These are phyloP conservation scores for Pachycephus smyrnensis DNA, from an alignment of 2,888 invertebrate species.

Conservation along the genomic window DNA sequence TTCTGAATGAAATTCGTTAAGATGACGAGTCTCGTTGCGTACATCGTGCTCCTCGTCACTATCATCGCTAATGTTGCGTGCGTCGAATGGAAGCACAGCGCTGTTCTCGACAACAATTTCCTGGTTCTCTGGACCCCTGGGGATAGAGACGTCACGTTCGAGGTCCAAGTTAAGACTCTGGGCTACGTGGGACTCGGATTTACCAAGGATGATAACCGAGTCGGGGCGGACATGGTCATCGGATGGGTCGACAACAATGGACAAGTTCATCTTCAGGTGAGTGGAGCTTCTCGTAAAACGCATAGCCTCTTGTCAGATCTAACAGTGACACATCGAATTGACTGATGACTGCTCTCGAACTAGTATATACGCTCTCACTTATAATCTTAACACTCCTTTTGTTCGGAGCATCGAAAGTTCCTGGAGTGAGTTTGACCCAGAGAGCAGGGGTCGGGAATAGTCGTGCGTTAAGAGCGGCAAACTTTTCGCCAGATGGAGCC, in stretches of 20 bases:
- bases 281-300: constrained; percentile 50
- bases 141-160: constrained; percentile 82
- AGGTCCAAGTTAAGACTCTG: constrained; percentile 84
- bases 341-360: background rate
- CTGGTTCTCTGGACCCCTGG: constrained; percentile 80
- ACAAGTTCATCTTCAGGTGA: constrained; percentile 85
- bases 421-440: background rate
- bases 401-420: background rate
- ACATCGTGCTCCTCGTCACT: constrained; percentile 42
- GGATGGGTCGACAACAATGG: constrained; percentile 87
- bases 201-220: constrained; percentile 82
- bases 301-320: background rate
- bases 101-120: constrained; percentile 72
- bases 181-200: constrained; percentile 92
- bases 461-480: background rate
- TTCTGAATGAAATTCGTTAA: constrained; percentile 37
- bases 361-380: background rate
- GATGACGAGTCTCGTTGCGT: constrained; percentile 55
- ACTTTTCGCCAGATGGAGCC: background rate
- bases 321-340: background rate
- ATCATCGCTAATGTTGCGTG: constrained; percentile 41
- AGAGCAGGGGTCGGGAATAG: background rate
- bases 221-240: constrained; percentile 87
- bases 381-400: background rate
- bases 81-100: constrained; percentile 71